A percentile compares a stretch with the other conserved stretches of the same genome.
Evolutionary conservation across 2,888 invertebrate genomes (phyloP).

Genomic region (Pyrgus malvae): DNA sequence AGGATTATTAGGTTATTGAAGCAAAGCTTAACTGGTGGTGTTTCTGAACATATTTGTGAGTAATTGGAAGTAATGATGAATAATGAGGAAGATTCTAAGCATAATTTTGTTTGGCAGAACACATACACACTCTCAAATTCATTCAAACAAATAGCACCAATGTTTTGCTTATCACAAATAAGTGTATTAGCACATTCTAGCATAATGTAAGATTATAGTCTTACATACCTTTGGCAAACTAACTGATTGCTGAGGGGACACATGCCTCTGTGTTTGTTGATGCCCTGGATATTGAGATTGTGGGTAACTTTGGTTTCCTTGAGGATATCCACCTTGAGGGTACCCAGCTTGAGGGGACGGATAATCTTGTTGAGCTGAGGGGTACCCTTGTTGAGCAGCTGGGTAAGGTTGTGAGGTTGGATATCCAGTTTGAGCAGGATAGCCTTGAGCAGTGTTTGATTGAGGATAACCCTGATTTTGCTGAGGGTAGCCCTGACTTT

Average conservation of each 20-base stretch:
- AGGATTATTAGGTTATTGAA: too few species aligned
- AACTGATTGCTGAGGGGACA: slow-evolving; percentile 50
- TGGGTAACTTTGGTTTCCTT: slow-evolving; percentile 29
- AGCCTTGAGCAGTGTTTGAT: slow-evolving; percentile 41
- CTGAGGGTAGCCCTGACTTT: slow-evolving; percentile 41
- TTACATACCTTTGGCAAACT: slow-evolving; percentile 59
- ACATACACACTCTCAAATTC: slow-evolving; percentile 6
- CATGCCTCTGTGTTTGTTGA: slow-evolving; percentile 49
- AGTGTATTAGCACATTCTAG: slow-evolving; percentile 32
- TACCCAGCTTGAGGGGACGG: slow-evolving; percentile 40
- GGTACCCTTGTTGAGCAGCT: too few species aligned
- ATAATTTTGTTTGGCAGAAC: not conserved
- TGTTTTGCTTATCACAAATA: slow-evolving; percentile 66
- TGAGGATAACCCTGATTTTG: slow-evolving; percentile 46
- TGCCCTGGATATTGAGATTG: slow-evolving; percentile 58
- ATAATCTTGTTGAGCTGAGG: slow-evolving; percentile 42
- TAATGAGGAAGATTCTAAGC: too few species aligned
- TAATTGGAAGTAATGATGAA: too few species aligned
- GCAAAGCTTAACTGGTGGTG: too few species aligned
- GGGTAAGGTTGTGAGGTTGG: slow-evolving; percentile 38
- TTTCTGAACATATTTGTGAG: too few species aligned
- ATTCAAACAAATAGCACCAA: slow-evolving; percentile 31
- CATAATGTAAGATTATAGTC: slow-evolving; percentile 30
- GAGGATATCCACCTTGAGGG: slow-evolving; percentile 39
- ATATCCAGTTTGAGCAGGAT: slow-evolving; percentile 43